Conservation (phyloP, 2,113 vertebrate genomes). For the Colistium nudipinnis region DNA sequence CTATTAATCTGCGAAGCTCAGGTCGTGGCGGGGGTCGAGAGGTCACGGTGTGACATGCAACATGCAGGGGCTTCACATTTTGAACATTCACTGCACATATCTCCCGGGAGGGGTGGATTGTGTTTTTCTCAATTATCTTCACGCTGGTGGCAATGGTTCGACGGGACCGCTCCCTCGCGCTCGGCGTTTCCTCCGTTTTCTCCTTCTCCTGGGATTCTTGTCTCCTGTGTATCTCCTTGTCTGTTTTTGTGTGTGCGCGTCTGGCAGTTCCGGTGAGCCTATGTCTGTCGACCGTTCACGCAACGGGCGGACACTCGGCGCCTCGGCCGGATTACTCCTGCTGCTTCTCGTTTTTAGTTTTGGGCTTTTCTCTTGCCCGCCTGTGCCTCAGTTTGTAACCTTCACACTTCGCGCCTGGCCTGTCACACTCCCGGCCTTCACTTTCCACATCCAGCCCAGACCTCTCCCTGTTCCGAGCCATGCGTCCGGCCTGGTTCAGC, state of each 20-base stretch:
- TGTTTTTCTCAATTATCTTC: neutral
- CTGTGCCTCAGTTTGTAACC: neutral
- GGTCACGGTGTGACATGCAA: conserved; percentile 8
- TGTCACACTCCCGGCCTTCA: too few species aligned
- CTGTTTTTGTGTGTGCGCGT: neutral
- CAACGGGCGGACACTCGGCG: too few species aligned
- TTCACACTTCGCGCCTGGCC: too few species aligned
- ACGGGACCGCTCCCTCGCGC: too few species aligned
- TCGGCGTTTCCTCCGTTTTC: neutral
- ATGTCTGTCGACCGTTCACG: neutral
- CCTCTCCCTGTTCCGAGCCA: too few species aligned
- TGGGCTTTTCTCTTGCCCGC: neutral
- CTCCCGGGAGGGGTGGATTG: neutral
- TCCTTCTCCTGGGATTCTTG: neutral
- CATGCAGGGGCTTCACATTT: conserved; percentile 18
- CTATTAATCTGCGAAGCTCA: conserved; percentile 27
- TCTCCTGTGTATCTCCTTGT: neutral
- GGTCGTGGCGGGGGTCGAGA: conserved; percentile 24
- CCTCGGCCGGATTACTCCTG: too few species aligned
- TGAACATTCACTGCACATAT: conserved; percentile 3
- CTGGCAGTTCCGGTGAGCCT: neutral
- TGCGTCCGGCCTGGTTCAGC: too few species aligned
- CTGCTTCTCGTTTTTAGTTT: neutral
- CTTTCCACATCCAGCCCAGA: too few species aligned
- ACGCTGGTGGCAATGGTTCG: too few species aligned